Evolutionary conservation across 1,140 invertebrate species (phyloP), one percentile per base, ranked within the genome.

Genomic region (Calephelis virginiensis): DNA sequence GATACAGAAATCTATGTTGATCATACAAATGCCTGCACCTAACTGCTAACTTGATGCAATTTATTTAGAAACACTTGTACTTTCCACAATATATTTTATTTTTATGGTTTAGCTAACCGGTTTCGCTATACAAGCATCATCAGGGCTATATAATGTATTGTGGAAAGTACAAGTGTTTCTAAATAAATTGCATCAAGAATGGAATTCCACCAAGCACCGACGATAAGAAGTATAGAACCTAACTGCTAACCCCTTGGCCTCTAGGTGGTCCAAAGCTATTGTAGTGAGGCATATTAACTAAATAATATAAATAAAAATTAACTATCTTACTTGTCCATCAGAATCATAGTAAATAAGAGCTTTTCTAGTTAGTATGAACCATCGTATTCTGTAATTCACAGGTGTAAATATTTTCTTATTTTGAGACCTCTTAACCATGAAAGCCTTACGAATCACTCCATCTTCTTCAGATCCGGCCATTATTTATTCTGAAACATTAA

Each of bases 371-470:
- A 97, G 88, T 59, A 96, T 94, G 86, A 97, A 96, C 95, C 95
- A 97, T 28, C 96, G 93, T 86, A 95, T 95, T 83, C 96, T 97
- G 83, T 96, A 97, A 84, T 97, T 97, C 47, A 97, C 94, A 8
- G 95, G 94, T 14, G 95, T 96, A 81, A 97, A 97, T 56, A 95
- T 92, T 83, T 96, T 97, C 85, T 97, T 97, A 86, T 97, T 97
- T 83, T 97, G 96, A 5, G 96, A 97, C 63, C 96, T 92, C 89
- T 97, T 97, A 50, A 96, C 93, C 96, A 97, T 96, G 76, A 95
- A 95, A 37, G 95, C 95, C 85, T 95, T 92, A 73, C 92, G 77
- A 82, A 90, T 77, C 70, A 92, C 86, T 68, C 93, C 92, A 69
- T 93, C 92, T 64, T 86, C 85, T 76, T 93, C 92, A 75, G 91